These are phyloP conservation scores for Agrilus biguttatus DNA, from an alignment of 2,888 invertebrate genomes.

Conservation along the genomic window DNA sequence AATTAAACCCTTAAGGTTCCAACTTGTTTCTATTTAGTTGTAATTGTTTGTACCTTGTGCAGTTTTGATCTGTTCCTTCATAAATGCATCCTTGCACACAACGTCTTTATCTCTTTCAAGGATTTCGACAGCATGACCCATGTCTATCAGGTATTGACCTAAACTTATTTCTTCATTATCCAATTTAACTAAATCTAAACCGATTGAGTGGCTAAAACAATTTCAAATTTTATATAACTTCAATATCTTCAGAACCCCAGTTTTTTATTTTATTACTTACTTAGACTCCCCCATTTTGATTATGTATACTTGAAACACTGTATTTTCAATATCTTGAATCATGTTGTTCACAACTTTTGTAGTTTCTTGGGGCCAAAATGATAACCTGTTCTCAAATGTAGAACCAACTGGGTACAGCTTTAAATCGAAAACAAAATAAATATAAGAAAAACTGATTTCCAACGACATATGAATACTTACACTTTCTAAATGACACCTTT, in stretches of 20 bases:
- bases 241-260: not conserved
- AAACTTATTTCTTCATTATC: constrained; percentile 1
- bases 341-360: not conserved
- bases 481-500: constrained; percentile 5
- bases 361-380: constrained; percentile 2
- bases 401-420: constrained; percentile 6
- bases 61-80: constrained; percentile 2
- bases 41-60: constrained; percentile 1
- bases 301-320: constrained; percentile 1
- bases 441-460: not conserved
- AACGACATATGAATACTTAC: constrained; percentile 2
- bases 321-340: constrained; percentile 1
- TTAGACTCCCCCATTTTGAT: not conserved
- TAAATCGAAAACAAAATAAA: not conserved
- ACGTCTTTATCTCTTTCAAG: not conserved
- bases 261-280: not conserved
- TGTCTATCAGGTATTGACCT: constrained; percentile 3
- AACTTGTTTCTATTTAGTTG: not conserved
- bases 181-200: constrained; percentile 2
- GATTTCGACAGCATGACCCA: constrained; percentile 1
- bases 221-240: too few relatives aligned
- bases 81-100: not conserved
- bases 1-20: not conserved
- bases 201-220: constrained; percentile 3
- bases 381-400: not conserved